Percentiles rank a stretch among this genome's conserved stretches.
Conservation (phyloP, 1,140 invertebrate species). For the Babylonia areolata region DNA sequence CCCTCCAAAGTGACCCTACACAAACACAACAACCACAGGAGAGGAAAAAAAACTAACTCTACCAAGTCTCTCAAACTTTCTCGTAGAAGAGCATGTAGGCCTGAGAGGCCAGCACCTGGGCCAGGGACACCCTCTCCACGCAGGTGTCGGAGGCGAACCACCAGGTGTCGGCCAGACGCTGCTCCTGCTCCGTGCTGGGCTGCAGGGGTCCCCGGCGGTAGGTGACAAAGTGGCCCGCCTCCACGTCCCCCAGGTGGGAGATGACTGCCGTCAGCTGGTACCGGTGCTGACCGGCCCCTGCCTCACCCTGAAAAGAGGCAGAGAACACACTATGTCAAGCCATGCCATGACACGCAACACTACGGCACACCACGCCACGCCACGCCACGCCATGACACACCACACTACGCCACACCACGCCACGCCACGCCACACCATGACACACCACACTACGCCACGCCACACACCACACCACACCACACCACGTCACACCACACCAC, state of each 20-base stretch:
- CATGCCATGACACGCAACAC: not conserved
- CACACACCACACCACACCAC: too few species aligned
- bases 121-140: slow-evolving; percentile 70
- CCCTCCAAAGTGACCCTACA: not conserved
- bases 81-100: slow-evolving; percentile 80
- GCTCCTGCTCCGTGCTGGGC: slow-evolving; percentile 37
- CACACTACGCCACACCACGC: not conserved
- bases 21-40: not conserved
- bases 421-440: too few species aligned
- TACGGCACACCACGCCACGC: not conserved
- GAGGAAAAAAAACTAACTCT: too few species aligned
- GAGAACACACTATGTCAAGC: not conserved
- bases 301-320: not conserved
- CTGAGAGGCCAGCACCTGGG: slow-evolving; percentile 74
- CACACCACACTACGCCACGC: too few species aligned
- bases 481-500: too few species aligned
- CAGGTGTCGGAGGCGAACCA: slow-evolving; percentile 76
- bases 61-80: slow-evolving; percentile 52
- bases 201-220: slow-evolving; percentile 83
- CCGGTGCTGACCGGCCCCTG: slow-evolving; percentile 46
- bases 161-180: slow-evolving; percentile 73
- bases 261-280: slow-evolving; percentile 90
- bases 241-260: slow-evolving; percentile 90
- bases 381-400: not conserved
- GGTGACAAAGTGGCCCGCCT: slow-evolving; percentile 94